Conservation (phyloP, 2,113 vertebrate genomes). For the Excalfactoria chinensis region DNA sequence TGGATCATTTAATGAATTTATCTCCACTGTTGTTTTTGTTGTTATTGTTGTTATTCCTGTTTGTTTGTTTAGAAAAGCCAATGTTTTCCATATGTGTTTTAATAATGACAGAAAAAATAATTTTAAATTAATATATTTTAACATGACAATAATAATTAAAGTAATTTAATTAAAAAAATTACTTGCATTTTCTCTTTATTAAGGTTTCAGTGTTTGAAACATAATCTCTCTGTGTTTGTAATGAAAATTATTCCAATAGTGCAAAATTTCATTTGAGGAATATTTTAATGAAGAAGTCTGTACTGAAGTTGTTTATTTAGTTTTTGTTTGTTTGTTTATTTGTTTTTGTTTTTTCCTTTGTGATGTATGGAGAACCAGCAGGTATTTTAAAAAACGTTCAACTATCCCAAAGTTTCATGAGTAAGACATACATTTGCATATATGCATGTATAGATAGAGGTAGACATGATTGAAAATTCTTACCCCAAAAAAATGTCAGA, state of each 20-base stretch:
- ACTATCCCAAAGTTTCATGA: not conserved
- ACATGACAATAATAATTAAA: not conserved
- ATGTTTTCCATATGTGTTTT: not conserved
- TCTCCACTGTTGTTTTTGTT: not conserved
- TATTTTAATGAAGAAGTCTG: not conserved
- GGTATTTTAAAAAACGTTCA: not conserved
- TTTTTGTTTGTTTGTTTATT: no score
- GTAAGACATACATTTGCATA: not conserved
- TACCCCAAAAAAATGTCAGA: not conserved
- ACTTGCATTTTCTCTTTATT: not conserved
- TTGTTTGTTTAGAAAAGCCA: not conserved
- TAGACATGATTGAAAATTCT: not conserved
- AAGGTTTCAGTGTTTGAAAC: not conserved
- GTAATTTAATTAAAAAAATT: not conserved
- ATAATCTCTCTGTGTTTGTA: not conserved
- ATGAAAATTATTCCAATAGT: not conserved
- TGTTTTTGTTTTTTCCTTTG: not conserved
- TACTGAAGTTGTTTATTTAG: not conserved
- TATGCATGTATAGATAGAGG: no score
- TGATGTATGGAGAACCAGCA: not conserved
- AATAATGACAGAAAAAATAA: not conserved
- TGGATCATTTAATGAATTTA: constrained; percentile 21
- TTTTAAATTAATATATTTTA: not conserved
- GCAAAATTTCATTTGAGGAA: not conserved
- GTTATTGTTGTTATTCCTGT: no score